Conservation (phyloP, 2,113 vertebrate genomes). For the Rhinolophus sinicus region DNA sequence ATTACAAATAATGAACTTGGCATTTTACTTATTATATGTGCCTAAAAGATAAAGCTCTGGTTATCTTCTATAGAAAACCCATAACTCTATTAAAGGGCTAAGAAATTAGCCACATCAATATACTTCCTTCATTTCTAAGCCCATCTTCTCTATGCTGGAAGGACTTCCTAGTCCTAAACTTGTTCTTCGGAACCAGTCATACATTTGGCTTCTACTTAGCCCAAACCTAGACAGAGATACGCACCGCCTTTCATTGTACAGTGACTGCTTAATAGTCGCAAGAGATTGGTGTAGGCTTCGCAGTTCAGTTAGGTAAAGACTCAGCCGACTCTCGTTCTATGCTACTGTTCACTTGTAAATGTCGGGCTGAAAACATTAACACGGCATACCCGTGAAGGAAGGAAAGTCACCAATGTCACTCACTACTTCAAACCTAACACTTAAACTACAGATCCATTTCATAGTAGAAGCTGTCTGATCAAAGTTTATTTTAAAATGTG, state of each 20-base stretch:
- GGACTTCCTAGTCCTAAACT: neutral
- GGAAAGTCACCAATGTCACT: neutral
- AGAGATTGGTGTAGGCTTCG: neutral
- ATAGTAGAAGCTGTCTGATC: slow-evolving; percentile 5
- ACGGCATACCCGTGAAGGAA: slow-evolving; percentile 24
- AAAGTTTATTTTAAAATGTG: slow-evolving; percentile 42
- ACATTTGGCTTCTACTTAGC: neutral
- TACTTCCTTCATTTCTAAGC: slow-evolving; percentile 15
- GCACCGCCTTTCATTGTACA: slow-evolving; percentile 39
- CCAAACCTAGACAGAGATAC: slow-evolving; percentile 3
- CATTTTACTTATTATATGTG: slow-evolving; percentile 52
- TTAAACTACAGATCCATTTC: slow-evolving; percentile 48
- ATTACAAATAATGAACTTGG: slow-evolving; percentile 6
- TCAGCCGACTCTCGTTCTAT: neutral
- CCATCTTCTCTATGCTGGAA: neutral
- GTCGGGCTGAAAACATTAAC: slow-evolving; percentile 44
- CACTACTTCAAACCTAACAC: slow-evolving; percentile 10
- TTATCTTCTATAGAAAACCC: slow-evolving; percentile 26
- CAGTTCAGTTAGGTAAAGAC: slow-evolving; percentile 29
- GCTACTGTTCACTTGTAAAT: slow-evolving; percentile 10
- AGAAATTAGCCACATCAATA: slow-evolving; percentile 43
- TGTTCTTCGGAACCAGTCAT: neutral
- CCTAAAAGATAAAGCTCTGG: neutral
- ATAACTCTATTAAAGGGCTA: slow-evolving; percentile 24
- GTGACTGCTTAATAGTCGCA: neutral